Evolutionary conservation across 1,140 invertebrate genomes (phyloP).

Genomic region (Zeugodacus cucurbitae): DNA sequence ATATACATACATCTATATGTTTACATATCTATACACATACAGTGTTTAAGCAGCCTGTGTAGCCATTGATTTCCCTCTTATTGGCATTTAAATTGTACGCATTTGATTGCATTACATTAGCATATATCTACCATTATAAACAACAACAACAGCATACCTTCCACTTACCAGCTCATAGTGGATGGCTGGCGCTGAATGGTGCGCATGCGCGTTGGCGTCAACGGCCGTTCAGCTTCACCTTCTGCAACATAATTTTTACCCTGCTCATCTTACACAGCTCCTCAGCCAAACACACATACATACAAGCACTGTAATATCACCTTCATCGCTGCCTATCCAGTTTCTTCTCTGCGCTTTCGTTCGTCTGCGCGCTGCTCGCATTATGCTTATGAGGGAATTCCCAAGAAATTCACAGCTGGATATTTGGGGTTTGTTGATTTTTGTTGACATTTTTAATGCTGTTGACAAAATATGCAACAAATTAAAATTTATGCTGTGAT

Average conservation of each 20-base stretch:
- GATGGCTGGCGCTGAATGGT: background rate
- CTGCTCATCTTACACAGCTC: background rate
- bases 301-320: background rate
- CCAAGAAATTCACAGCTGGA: slow-evolving; percentile 66
- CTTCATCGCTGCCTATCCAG: background rate
- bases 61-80: slow-evolving; percentile 62
- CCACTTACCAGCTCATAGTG: too few relatives aligned
- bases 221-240: slow-evolving; percentile 6
- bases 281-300: background rate
- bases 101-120: slow-evolving; percentile 66
- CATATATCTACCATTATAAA: slow-evolving; percentile 62
- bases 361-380: background rate
- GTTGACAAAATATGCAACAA: slow-evolving; percentile 66
- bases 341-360: background rate
- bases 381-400: slow-evolving; percentile 59
- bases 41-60: background rate
- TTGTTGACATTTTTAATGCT: slow-evolving; percentile 53
- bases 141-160: background rate
- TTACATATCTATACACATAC: background rate
- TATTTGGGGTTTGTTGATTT: slow-evolving; percentile 57
- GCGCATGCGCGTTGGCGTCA: slow-evolving; percentile 27
- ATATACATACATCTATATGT: background rate
- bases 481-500: slow-evolving; percentile 63
- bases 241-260: background rate
- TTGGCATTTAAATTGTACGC: slow-evolving; percentile 64